These are phyloP conservation scores for Paradoxurus hermaphroditus DNA, from an alignment of 2,113 vertebrate genomes.

Conservation along the genomic window DNA sequence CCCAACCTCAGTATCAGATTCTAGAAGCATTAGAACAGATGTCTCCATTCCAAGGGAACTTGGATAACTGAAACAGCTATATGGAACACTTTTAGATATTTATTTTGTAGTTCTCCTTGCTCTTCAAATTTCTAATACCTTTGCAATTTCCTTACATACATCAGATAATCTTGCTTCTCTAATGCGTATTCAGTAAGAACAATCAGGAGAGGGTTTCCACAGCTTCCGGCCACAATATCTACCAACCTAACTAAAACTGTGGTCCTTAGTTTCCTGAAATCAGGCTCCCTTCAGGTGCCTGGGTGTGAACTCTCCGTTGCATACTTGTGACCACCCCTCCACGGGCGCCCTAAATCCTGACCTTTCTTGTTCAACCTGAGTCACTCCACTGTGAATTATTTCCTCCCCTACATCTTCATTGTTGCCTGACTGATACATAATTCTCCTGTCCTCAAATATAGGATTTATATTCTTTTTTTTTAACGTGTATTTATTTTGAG, in stretches of 20 bases:
- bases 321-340: background rate
- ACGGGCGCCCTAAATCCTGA: fast-evolving
- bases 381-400: background rate
- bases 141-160: background rate
- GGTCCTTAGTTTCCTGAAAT: too few species aligned
- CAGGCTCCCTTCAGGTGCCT: background rate
- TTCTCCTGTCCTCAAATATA: background rate
- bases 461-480: background rate
- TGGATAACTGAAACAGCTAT: background rate
- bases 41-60: background rate
- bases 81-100: background rate
- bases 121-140: background rate
- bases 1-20: background rate
- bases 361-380: background rate
- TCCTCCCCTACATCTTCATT: background rate
- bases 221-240: background rate
- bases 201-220: background rate
- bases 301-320: background rate
- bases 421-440: background rate
- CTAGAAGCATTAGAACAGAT: background rate
- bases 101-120: background rate
- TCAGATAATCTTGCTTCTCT: background rate
- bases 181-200: background rate
- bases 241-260: background rate
- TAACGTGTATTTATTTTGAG: too few species aligned